Evolutionary conservation across 23 tunicate genomes (phyloP), one percentile per base, ranked within the genome.

Genomic region (Ciona savignyi): DNA sequence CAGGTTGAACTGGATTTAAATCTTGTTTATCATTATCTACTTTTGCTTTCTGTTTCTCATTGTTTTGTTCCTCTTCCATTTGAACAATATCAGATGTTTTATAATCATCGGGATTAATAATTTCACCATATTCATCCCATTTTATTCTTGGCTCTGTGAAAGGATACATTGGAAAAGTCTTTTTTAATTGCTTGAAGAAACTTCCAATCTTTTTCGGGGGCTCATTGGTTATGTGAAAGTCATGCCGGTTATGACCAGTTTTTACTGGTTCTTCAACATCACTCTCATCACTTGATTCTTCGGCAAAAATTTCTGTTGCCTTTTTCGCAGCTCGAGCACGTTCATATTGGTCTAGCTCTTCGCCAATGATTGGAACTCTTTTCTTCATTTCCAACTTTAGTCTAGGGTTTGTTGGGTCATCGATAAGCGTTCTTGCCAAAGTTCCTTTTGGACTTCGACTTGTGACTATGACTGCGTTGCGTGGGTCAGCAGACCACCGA

Each of bases 41-140:
- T 24, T 69, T 71, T 75, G 62, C 61, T 56, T 79, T 71, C 2
- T 62, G 48, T 1, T 74, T 84, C 29, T n/a, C 63, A 1, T 29
- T 30, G 62, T 72, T 72, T 9, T 60, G 27, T 34, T 81, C 88
- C 26, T 93, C 84, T 31, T 77, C 93, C 0, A 80, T 62, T 81
- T 68, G 77, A n/a, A 67, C 35, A 20, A 73, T 49, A 0, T 93
- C 88, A 4, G 66, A 63, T 27, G 80, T 62, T 30, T 78, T 78
- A 35, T 70, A 93, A 49, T 93, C 98, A 1, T 93, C 98, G 1
- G 93, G 93, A 64, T 84, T 86, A 35, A 94, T 83, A 25, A 87
- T n/a, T 42, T 94, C 99, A 56, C 99, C 99, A 49, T 94, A 94
- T 71, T 87, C 99, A 72, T 94, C 99, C 99, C 99, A 94, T 61